Evolutionary conservation across 2,888 invertebrate species (phyloP), one percentile per base, ranked within the genome.

Genomic region (Epinotia nisella): DNA sequence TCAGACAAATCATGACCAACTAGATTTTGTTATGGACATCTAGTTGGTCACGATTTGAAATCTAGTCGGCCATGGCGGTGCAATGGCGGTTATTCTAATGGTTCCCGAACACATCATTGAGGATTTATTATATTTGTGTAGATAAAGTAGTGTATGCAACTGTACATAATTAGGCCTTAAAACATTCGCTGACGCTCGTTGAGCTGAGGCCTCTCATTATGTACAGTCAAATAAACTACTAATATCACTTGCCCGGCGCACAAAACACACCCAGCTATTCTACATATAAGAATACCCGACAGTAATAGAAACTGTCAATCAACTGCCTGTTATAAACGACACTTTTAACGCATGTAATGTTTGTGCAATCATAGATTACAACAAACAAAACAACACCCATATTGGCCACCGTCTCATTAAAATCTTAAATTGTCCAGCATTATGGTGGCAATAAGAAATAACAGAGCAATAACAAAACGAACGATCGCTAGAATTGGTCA

Each of bases 401-500:
- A 55, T 41, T 68, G 61, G 67, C 61, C 49, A 72, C 53, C 17
- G 55, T 39, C 24, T 72, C 72, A 68, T 72, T 72, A 72, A 68
- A 72, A 55, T 51, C 19, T 65, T 68, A 68, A 68, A 68, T 68
- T 72, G 72, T 58, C 29, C 17, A 39, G 55, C 13, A 45, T 72
- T 56, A 39, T 39, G 29, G 61, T 49, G 56, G 61, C 35, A 72
- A 72, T 61, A 72, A 49, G 61, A 72, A 68, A 68, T 62, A 72
- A 72, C 58, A 70, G 55, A 55, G 65, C 60, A 67, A 71, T 67
- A 71, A 66, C 66, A 60, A 53, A 71, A 66, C 55, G 53, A 67
- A 65, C 65, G 65, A 65, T 67, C 66, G 66, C 71, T 60, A 17
- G 71, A 67, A 71, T 71, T 71, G 71, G 71, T 67, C 71, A 71